Evolutionary conservation across 2,888 invertebrate species (phyloP).

Genomic region (Drosophila recens): DNA sequence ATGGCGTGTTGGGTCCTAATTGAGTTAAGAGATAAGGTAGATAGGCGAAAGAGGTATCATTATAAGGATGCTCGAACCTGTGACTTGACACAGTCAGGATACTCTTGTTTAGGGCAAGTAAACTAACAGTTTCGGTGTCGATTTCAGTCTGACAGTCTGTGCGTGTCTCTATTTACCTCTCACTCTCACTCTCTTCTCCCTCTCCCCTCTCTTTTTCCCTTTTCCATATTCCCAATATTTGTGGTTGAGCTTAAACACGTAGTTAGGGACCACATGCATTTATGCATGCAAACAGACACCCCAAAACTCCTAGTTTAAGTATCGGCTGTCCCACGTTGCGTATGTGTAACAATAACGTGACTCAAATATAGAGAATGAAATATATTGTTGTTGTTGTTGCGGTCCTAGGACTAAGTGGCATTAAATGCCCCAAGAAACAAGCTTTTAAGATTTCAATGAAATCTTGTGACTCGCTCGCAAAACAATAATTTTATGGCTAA

Average conservation of each 20-base stretch:
- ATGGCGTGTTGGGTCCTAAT: slow-evolving; percentile 16
- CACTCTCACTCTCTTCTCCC: neutral
- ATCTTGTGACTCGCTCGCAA: slow-evolving; percentile 22
- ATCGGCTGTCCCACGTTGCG: slow-evolving; percentile 50
- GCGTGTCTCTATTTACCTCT: slow-evolving; percentile 1
- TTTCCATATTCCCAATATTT: neutral
- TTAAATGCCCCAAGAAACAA: slow-evolving; percentile 66
- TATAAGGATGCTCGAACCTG: neutral
- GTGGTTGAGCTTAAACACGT: slow-evolving; percentile 70
- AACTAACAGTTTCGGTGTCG: slow-evolving; percentile 14
- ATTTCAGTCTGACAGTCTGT: slow-evolving; percentile 5
- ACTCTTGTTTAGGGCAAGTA: slow-evolving; percentile 9
- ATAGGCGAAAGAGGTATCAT: neutral
- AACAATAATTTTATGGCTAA: slow-evolving; percentile 52
- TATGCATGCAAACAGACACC: slow-evolving; percentile 51
- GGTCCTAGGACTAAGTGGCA: slow-evolving; percentile 56
- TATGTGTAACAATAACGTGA: slow-evolving; percentile 75
- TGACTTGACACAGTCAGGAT: slow-evolving; percentile 9
- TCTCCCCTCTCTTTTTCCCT: neutral
- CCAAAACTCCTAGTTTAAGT: slow-evolving; percentile 22
- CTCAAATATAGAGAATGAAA: slow-evolving; percentile 55
- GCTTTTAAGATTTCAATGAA: slow-evolving; percentile 66
- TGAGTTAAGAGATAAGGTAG: slow-evolving; percentile 1
- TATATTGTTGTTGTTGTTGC: neutral
- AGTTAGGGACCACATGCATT: slow-evolving; percentile 61